Evolutionary conservation across 1,140 invertebrate genomes (phyloP), one percentile per base, ranked within the genome.

Genomic region (Drosophila takahashii): DNA sequence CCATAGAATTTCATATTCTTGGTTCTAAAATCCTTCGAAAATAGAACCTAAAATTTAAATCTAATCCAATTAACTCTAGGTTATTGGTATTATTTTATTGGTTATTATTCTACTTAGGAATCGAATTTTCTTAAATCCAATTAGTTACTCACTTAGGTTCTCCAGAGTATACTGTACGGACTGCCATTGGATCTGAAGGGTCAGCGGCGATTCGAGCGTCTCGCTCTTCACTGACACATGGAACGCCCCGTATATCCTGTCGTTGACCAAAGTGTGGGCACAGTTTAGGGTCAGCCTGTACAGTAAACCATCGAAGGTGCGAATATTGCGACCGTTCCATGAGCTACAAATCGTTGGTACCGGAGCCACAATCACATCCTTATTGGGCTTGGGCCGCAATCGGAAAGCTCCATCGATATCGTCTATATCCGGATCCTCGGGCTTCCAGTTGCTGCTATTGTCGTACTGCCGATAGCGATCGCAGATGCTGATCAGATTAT

Each of bases 301-400:
- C 18, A 91, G 70, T 29, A 91, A 61, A 27, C 96, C 96, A 92
- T 98, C 97, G 79, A 98, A 98, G 0, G 96, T 97, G 81, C 96
- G 96, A 72, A 95, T 96, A 92, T 98, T 96, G 3, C 94, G 93
- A 32, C 95, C 95, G 29, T 95, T 94, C 97, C 97, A 98, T 1
- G 95, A 94, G 42, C 95, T 94, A 86, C 97, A 98, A 4, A 93
- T 34, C 13, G 83, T 65, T 6, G 78, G 73, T 32, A 64, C 57
- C 5, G 89, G 86, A 1, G 87, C 86, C 37, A 86, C 74, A n/a
- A 78, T 59, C 1, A 91, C 58, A 72, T 90, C 66, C 39, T 90
- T 85, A 26, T 44, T 36, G 16, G 56, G 56, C 42, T 47, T 58
- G 2, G 41, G 41, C 10, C 13, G 7, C 8, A 58, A 13, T 11